These are phyloP conservation scores for Coreoperca whiteheadi DNA, from an alignment of 2,113 vertebrate genomes.

Conservation along the genomic window DNA sequence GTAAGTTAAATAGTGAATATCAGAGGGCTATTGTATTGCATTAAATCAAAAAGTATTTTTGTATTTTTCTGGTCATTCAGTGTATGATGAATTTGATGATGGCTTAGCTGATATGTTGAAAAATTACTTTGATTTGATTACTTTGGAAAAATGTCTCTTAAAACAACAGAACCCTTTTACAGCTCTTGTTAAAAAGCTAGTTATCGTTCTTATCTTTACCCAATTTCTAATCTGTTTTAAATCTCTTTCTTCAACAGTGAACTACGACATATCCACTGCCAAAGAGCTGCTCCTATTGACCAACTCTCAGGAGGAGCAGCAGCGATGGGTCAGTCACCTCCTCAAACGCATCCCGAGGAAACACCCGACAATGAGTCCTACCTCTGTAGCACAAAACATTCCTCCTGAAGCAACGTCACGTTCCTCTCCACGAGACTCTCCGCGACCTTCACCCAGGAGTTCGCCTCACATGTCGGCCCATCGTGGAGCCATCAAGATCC, in stretches of 20 bases:
- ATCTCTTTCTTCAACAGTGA: constrained; percentile 83
- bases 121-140: background rate
- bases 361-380: constrained; percentile 84
- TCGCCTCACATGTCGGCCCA: constrained; percentile 85
- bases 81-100: background rate
- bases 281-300: constrained; percentile 96
- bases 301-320: constrained; percentile 92
- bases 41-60: background rate
- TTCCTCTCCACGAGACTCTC: constrained; percentile 59
- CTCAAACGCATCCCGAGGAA: constrained; percentile 97
- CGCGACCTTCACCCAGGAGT: constrained; percentile 82
- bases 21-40: background rate
- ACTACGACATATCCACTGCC: constrained; percentile 96
- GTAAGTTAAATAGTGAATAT: too few relatives aligned
- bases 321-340: constrained; percentile 94
- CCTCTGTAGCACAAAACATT: constrained; percentile 63
- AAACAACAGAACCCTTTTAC: background rate
- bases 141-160: background rate
- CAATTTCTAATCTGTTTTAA: background rate
- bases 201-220: background rate
- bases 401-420: background rate
- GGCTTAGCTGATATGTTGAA: background rate
- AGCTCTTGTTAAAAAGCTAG: background rate
- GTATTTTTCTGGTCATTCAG: background rate
- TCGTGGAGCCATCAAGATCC: constrained; percentile 85